Conservation (phyloP, 2,113 vertebrate genomes). For the Jaculus jaculus region DNA sequence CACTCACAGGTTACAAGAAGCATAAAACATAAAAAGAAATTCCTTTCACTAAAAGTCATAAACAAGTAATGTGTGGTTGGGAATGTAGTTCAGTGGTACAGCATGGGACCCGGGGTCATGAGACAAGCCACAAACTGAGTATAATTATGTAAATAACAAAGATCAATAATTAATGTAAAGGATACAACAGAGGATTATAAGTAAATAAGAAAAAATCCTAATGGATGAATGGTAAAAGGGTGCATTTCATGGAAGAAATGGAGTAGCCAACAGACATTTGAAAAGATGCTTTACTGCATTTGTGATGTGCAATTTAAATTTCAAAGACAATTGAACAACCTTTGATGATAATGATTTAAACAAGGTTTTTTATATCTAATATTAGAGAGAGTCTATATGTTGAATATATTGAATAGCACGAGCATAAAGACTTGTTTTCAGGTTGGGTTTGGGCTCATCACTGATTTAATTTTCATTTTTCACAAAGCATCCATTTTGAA, state of each 20-base stretch:
- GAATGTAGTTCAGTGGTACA: background rate
- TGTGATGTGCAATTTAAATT: background rate
- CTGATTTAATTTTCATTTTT: constrained; percentile 27
- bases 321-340: background rate
- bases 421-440: background rate
- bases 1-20: background rate
- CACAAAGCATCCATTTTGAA: constrained; percentile 25
- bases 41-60: constrained; percentile 44
- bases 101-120: background rate
- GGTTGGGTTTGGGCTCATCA: background rate
- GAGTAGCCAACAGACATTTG: background rate
- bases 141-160: background rate
- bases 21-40: constrained; percentile 21
- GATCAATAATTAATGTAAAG: background rate
- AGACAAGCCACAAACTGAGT: background rate
- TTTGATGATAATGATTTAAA: too few relatives aligned
- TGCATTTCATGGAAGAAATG: background rate
- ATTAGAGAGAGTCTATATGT: background rate
- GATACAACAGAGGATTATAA: background rate
- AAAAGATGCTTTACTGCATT: constrained; percentile 25
- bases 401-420: background rate
- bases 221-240: background rate
- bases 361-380: background rate
- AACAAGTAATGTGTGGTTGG: background rate
- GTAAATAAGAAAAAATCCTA: background rate